phyloP scores from a whole-genome alignment of 2,113 vertebrate species.

The Carassius gibelio region DNA sequence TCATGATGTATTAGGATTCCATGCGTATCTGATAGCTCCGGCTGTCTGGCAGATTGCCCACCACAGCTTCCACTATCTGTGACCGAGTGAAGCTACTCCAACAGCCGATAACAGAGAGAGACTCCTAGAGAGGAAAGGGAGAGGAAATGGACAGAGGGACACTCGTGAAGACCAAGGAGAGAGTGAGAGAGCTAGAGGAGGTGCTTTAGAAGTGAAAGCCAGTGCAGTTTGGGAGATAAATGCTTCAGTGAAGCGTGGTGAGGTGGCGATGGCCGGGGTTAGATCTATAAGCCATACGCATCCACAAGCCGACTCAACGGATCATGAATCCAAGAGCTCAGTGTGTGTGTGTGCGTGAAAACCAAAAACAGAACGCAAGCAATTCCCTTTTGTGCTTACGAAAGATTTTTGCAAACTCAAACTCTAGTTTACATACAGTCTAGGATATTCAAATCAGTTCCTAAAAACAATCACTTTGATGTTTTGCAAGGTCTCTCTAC shows the following conservation, averaged over 20 bases:
- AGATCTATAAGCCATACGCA: slow-evolving; percentile 66
- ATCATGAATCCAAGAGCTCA: slow-evolving; percentile 12
- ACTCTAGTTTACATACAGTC: slow-evolving; percentile 25
- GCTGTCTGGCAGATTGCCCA: slow-evolving; percentile 61
- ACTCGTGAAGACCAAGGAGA: slow-evolving; percentile 1
- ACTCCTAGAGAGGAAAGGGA: slow-evolving; percentile 12
- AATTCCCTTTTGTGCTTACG: not conserved
- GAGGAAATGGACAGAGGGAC: slow-evolving; percentile 27
- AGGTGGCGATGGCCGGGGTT: slow-evolving; percentile 73
- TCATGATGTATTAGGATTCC: slow-evolving; percentile 63
- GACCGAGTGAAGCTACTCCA: slow-evolving; percentile 51
- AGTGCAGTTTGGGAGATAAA: slow-evolving; percentile 72
- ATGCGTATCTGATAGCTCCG: slow-evolving; percentile 58
- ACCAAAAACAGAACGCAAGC: not conserved
- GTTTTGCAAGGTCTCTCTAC: not conserved
- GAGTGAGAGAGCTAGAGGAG: slow-evolving; percentile 34
- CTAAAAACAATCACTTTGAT: slow-evolving; percentile 23
- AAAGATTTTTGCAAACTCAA: slow-evolving; percentile 8
- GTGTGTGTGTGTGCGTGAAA: slow-evolving; percentile 10
- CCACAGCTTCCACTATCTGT: slow-evolving; percentile 70
- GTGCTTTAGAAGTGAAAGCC: slow-evolving; percentile 72
- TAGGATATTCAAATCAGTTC: slow-evolving; percentile 30
- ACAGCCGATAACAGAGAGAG: slow-evolving; percentile 57
- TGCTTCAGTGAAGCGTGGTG: slow-evolving; percentile 72
- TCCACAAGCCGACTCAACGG: slow-evolving; percentile 38